These are phyloP conservation scores for Oryzias dopingdopingensis DNA, from an alignment of 2,797 vertebrate species.

Conservation along the genomic window DNA sequence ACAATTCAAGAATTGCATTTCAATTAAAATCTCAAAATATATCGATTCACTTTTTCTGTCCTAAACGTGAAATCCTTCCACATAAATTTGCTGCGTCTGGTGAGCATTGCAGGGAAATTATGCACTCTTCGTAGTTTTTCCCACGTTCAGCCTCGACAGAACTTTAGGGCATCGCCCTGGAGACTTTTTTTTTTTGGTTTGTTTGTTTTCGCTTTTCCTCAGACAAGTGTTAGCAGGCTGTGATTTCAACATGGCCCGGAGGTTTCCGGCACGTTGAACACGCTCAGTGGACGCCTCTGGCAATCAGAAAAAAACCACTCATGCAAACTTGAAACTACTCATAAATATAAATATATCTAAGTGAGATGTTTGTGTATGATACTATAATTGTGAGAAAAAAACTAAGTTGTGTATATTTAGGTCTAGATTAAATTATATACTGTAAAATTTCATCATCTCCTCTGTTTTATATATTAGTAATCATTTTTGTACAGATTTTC, in stretches of 20 bases:
- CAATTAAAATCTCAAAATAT: conserved; percentile 55
- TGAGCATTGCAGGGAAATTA: conserved; percentile 43
- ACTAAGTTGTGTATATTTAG: conserved; percentile 76
- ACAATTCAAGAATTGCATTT: not conserved
- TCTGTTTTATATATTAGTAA: conserved; percentile 78
- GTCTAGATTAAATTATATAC: conserved; percentile 70
- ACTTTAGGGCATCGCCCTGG: conserved; percentile 45
- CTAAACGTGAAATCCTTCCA: conserved; percentile 48
- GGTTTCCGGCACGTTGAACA: conserved; percentile 43
- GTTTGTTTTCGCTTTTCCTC: conserved; percentile 9
- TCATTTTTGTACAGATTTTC: conserved; percentile 80
- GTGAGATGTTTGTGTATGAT: conserved; percentile 78
- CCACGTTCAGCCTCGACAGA: conserved; percentile 40
- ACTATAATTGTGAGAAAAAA: conserved; percentile 68
- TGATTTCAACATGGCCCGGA: conserved; percentile 52
- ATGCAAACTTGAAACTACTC: conserved; percentile 71
- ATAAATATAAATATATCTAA: conserved; percentile 71
- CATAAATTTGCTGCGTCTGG: conserved; percentile 54
- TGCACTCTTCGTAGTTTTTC: conserved; percentile 49
- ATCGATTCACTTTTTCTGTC: conserved; percentile 63
- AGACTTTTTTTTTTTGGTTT: conserved; percentile 21
- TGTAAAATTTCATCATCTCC: conserved; percentile 78
- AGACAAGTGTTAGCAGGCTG: conserved; percentile 55
- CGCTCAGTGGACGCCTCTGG: conserved; percentile 47
- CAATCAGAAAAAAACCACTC: conserved; percentile 63